Percentiles rank a stretch among this genome's conserved stretches.
phyloP scores from a whole-genome alignment of 1,140 invertebrate genomes.

The Listronotus oregonensis region DNA sequence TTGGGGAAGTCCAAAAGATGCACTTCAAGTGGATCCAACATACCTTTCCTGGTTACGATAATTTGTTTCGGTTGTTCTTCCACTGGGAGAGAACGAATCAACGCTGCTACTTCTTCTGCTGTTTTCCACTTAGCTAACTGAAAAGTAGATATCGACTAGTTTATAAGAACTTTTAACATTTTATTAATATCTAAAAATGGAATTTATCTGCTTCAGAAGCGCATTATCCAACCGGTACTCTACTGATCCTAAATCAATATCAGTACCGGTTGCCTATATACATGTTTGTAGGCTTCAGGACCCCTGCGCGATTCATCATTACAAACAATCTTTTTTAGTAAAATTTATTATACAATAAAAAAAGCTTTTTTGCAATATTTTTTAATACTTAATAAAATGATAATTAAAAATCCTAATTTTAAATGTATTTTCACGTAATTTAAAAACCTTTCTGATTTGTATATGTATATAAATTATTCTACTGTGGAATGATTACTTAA shows the following conservation, averaged over 20 bases:
- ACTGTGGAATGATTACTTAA: too few species aligned
- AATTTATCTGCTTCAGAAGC: constrained; percentile 19
- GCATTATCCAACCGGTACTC: constrained; percentile 22
- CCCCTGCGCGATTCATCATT: constrained; percentile 72
- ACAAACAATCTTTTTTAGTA: too few species aligned
- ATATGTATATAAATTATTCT: too few species aligned
- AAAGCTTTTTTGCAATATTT: too few species aligned
- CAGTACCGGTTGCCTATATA: constrained; percentile 58
- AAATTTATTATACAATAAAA: too few species aligned
- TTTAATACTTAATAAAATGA: too few species aligned
- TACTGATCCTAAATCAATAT: constrained; percentile 18
- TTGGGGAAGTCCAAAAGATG: constrained; percentile 99
- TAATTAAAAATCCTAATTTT: too few species aligned
- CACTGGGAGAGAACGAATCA: constrained; percentile 97
- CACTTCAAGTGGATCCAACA: constrained; percentile 99
- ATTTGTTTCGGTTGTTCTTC: constrained; percentile 99
- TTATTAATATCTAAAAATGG: too few species aligned
- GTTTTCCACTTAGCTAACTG: constrained; percentile 99
- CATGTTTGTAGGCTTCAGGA: constrained; percentile 64
- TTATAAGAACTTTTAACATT: background rate
- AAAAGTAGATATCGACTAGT: background rate
- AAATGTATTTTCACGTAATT: too few species aligned
- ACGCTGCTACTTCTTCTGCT: constrained; percentile 98
- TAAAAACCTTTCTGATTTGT: too few species aligned
- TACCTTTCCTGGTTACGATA: constrained; percentile 98